phyloP scores from a whole-genome alignment of 2,888 invertebrate species.

The Drosophila mimica region DNA sequence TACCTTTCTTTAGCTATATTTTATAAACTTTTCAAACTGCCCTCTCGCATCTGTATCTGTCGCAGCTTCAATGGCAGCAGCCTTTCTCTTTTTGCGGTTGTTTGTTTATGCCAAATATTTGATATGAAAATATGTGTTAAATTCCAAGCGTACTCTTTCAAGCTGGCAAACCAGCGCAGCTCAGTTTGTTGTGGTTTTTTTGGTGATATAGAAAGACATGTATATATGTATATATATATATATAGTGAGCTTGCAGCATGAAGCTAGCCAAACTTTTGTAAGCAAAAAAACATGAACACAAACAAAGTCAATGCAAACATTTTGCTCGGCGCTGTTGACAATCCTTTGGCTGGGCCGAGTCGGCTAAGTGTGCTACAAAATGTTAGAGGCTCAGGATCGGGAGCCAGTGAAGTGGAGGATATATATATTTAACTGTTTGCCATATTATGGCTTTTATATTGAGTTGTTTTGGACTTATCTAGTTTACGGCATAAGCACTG shows the following conservation, averaged over 20 bases:
- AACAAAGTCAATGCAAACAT: constrained; percentile 54
- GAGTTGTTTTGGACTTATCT: constrained; percentile 82
- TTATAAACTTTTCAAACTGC: constrained; percentile 13
- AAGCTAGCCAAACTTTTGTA: constrained; percentile 57
- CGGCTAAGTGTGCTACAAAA: constrained; percentile 49
- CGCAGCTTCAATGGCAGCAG: constrained; percentile 21
- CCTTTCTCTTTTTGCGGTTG: constrained; percentile 47
- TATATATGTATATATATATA: constrained; percentile 16
- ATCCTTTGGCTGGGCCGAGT: constrained; percentile 50
- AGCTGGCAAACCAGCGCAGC: constrained; percentile 12
- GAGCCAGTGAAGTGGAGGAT: constrained; percentile 16
- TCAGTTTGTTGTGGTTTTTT: constrained; percentile 50
- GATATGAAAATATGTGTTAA: constrained; percentile 76
- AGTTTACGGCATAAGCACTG: constrained; percentile 66
- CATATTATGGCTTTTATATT: constrained; percentile 81
- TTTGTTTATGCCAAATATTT: constrained; percentile 73
- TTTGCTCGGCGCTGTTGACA: constrained; percentile 67
- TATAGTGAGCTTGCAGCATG: constrained; percentile 35
- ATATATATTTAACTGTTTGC: constrained; percentile 72
- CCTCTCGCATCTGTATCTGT: constrained; percentile 30
- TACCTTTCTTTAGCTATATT: neutral
- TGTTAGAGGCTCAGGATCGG: constrained; percentile 21
- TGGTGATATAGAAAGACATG: constrained; percentile 23
- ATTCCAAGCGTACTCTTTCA: constrained; percentile 39
- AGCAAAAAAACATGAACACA: constrained; percentile 52